Evolutionary conservation across 92 coral and sea anemone genomes (phyloP), one percentile per base, ranked within the genome.

Genomic region (Zoanthus gigantus): DNA sequence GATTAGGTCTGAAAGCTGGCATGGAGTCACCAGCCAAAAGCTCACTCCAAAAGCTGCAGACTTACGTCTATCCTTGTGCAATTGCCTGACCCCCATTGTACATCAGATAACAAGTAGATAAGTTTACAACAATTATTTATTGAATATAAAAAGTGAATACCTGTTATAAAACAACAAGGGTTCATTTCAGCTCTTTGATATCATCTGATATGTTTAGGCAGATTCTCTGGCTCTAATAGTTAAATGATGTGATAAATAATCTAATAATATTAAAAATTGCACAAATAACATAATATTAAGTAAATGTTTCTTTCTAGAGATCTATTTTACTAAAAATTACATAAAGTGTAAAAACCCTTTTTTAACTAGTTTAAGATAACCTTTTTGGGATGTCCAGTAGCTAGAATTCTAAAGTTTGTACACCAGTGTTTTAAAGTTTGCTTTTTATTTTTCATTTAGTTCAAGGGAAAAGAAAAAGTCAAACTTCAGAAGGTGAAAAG

Each of bases 381-480:
- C 0, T 10, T 61, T 61, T 14, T 61, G 29, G 17, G 17, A 61
- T 61, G 16, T 61, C 14, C 18, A 18, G 17, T 10, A 18, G 68
- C 6, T 61, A 61, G n/a, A 15, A 61, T 15, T 61, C 0, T 61
- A 61, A 15, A 15, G 29, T 61, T 61, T 61, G 68, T 18, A 61
- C 72, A 32, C 30, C 32, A 63, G 60, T 34, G 31, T 60, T 66
- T 45, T 78, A 42, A 71, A n/a, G 31, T 44, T 76, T 74, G 9
- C 31, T 4, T 82, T 82, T 42, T 82, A 54, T 23, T 57, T 48
- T 68, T 87, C 80, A 74, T 87, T 87, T 8, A 77, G 71, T n/a
- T 34, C 77, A 61, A 61, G 68, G 68, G 68, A 15, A 61, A 61
- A 61, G n/a, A 61, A 15, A 61, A 61, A 61, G 68, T 61, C 68